Evolutionary conservation across 2,113 vertebrate species (phyloP).

Genomic region (Myrmecobius fasciatus): DNA sequence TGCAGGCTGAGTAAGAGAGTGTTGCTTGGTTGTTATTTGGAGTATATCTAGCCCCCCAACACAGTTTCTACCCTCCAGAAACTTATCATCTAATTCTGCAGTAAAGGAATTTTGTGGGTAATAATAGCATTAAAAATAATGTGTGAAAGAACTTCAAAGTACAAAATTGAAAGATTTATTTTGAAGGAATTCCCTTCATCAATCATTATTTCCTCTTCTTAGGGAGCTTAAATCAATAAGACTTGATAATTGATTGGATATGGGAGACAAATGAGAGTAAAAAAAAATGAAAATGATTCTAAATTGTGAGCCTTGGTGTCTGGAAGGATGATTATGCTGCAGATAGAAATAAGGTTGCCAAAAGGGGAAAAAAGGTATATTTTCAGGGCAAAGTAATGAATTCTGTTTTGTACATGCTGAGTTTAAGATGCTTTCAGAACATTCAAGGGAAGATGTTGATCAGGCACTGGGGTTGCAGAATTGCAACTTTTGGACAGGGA

Average conservation of each 20-base stretch:
- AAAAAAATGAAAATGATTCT: not conserved
- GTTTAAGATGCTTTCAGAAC: not conserved
- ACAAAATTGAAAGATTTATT: not conserved
- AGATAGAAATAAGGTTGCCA: not conserved
- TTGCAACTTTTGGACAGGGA: not conserved
- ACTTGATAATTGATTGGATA: not conserved
- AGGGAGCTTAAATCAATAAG: not conserved
- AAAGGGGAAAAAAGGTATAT: too few species aligned
- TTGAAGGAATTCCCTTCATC: not conserved
- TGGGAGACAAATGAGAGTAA: not conserved
- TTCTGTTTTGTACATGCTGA: not conserved
- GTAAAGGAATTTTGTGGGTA: not conserved
- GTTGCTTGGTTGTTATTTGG: not conserved
- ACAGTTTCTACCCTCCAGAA: not conserved
- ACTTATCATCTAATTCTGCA: not conserved
- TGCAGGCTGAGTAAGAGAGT: not conserved
- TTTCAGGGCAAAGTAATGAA: not conserved
- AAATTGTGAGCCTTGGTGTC: not conserved
- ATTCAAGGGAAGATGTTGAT: not conserved
- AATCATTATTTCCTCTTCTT: not conserved
- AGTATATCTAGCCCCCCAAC: not conserved
- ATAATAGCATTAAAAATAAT: not conserved
- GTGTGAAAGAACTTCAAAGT: not conserved
- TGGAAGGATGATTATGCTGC: not conserved
- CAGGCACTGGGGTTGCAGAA: not conserved